phyloP scores from a whole-genome alignment of 2,888 invertebrate genomes.

The Labia minor region DNA sequence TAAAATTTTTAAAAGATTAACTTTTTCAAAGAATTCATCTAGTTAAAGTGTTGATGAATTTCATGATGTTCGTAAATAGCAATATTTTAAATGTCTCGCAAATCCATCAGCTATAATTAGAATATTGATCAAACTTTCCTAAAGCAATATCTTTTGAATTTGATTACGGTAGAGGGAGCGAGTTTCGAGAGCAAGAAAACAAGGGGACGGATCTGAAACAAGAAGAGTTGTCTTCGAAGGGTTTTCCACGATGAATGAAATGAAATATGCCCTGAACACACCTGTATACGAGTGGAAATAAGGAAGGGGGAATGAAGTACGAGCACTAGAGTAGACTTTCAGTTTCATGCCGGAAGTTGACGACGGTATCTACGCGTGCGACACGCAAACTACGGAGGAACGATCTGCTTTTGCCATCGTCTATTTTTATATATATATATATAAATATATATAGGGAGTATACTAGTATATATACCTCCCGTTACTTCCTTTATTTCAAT shows the following conservation, averaged over 20 bases:
- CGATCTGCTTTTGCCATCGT: not conserved
- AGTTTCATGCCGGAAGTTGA: not conserved
- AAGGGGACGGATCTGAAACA: not conserved
- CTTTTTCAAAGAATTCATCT: too few species aligned
- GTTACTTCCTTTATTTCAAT: not conserved
- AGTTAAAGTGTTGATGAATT: too few species aligned
- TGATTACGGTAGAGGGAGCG: not conserved
- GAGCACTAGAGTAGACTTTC: not conserved
- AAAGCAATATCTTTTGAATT: too few species aligned
- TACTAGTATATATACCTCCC: too few species aligned
- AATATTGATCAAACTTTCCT: slow-evolving; percentile 3
- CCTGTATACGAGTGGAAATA: not conserved
- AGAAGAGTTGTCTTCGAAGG: not conserved
- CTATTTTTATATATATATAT: not conserved
- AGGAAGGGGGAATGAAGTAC: not conserved
- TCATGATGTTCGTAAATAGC: too few species aligned
- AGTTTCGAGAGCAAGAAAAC: not conserved
- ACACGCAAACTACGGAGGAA: not conserved
- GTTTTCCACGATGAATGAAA: not conserved
- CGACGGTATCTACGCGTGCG: slow-evolving; percentile 3
- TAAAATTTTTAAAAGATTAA: too few species aligned
- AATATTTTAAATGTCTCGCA: too few species aligned
- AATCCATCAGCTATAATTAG: not conserved
- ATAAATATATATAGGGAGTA: too few species aligned
- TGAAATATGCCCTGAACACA: not conserved